These are phyloP conservation scores for Dicyrtomina minuta DNA, from an alignment of 2,888 invertebrate genomes.

Conservation along the genomic window DNA sequence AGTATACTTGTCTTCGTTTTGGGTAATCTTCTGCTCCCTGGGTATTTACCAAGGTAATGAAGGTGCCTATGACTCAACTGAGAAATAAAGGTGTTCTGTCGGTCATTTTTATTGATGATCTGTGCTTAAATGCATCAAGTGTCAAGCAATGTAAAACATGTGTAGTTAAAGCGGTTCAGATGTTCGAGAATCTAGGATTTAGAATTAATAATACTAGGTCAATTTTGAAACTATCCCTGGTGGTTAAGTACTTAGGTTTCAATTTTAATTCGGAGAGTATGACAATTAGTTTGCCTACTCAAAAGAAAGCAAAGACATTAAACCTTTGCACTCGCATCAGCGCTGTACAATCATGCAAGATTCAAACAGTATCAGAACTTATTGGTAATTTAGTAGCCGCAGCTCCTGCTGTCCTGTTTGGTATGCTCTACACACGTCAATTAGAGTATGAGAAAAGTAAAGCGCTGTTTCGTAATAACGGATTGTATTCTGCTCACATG, in stretches of 20 bases:
- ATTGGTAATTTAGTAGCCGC: slow-evolving; percentile 2
- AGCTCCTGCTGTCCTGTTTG: slow-evolving; percentile 5
- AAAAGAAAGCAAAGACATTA: not conserved
- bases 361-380: not conserved
- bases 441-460: not conserved
- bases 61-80: slow-evolving; percentile 16
- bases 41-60: slow-evolving; percentile 33
- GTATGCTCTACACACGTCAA: slow-evolving; percentile 1
- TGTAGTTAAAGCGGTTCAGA: not conserved
- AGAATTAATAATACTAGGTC: slow-evolving; percentile 6
- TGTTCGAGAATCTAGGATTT: slow-evolving; percentile 10
- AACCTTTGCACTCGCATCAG: not conserved
- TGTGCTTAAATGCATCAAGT: slow-evolving; percentile 1
- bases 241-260: slow-evolving; percentile 17
- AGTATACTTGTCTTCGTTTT: slow-evolving; percentile 34
- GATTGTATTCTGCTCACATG: not conserved
- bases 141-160: not conserved
- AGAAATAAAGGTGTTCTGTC: not conserved
- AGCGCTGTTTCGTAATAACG: not conserved
- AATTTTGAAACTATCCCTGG: not conserved
- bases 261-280: slow-evolving; percentile 14
- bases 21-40: slow-evolving; percentile 28
- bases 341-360: not conserved
- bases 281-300: not conserved
- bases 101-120: slow-evolving; percentile 37